Conservation (phyloP, 2,888 invertebrate genomes). For the Eupeodes luniger region DNA sequence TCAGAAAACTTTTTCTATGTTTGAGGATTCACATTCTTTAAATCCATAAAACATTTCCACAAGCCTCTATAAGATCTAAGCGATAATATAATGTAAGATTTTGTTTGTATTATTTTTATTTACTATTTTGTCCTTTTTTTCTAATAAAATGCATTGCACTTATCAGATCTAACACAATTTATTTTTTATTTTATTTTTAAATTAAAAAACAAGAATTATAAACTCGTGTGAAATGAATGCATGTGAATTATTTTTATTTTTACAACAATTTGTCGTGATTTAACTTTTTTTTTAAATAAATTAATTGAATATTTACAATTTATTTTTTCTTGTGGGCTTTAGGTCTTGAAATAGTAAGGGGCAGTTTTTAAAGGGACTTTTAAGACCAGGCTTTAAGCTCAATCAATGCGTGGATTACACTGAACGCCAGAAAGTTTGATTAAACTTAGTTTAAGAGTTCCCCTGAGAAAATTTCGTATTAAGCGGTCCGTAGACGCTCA, state of each 20-base stretch:
- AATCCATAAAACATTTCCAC: background rate
- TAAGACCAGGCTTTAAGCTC: too few relatives aligned
- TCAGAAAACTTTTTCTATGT: constrained; percentile 13
- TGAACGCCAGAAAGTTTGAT: too few relatives aligned
- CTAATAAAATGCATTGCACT: background rate
- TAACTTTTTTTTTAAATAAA: background rate
- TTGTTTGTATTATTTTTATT: background rate
- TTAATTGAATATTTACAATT: background rate
- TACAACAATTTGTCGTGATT: background rate
- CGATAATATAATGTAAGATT: constrained; percentile 12
- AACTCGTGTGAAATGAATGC: background rate
- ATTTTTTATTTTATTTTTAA: background rate
- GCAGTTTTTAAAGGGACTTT: too few relatives aligned
- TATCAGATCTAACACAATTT: background rate
- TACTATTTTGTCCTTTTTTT: background rate
- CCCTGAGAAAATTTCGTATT: too few relatives aligned
- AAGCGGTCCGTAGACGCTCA: too few relatives aligned
- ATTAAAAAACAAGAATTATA: background rate
- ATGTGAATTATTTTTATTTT: background rate
- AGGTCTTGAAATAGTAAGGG: too few relatives aligned
- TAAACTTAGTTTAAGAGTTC: too few relatives aligned
- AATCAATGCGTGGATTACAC: too few relatives aligned
- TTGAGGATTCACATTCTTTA: background rate
- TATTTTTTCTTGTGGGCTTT: background rate
- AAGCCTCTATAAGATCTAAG: background rate